A percentile compares a stretch with the other conserved stretches of the same genome.
Evolutionary conservation across 2,797 vertebrate genomes (phyloP).

Genomic region (Squalus acanthias): DNA sequence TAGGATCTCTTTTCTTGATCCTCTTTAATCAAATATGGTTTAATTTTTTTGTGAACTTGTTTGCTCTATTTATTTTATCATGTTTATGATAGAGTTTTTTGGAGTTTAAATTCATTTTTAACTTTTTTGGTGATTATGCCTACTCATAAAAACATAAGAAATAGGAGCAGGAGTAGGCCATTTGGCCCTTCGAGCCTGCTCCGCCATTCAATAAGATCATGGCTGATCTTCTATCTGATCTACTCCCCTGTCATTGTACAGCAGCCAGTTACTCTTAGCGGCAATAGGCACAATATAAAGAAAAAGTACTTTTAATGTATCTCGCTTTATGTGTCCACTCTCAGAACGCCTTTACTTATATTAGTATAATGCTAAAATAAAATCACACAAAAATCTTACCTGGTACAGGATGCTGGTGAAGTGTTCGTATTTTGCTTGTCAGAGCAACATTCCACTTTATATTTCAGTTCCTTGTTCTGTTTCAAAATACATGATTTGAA

Average conservation of each 20-base stretch:
- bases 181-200: too few relatives aligned
- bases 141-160: too few relatives aligned
- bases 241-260: neutral
- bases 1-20: neutral
- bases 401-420: constrained; percentile 46
- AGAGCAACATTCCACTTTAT: constrained; percentile 48
- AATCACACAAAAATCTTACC: neutral
- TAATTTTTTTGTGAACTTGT: neutral
- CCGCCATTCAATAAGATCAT: too few relatives aligned
- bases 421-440: constrained; percentile 40
- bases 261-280: neutral
- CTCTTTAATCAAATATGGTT: neutral
- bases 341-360: neutral
- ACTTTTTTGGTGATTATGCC: neutral
- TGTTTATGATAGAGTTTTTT: neutral
- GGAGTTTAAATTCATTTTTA: neutral
- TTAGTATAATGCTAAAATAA: neutral
- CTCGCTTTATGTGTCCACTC: neutral
- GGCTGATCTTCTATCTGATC: too few relatives aligned
- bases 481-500: neutral
- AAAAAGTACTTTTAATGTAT: neutral
- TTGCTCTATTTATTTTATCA: neutral
- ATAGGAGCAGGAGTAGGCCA: too few relatives aligned
- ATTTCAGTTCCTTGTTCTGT: constrained; percentile 61
- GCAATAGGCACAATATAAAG: neutral